Base-by-base conservation (phyloP, 2,113 vertebrate species). In the Mola mola region DNA sequence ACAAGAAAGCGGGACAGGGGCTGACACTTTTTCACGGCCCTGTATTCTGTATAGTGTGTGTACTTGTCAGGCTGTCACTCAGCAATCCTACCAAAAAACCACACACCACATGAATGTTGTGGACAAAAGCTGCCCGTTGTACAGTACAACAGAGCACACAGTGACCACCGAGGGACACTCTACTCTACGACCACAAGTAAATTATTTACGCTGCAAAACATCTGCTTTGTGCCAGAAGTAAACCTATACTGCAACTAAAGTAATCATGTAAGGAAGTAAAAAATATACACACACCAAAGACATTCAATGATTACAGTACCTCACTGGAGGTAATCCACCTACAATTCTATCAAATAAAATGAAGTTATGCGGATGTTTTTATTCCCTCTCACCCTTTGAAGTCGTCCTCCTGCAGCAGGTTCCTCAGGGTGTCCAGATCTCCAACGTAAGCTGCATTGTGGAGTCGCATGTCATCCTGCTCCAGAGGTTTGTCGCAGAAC, bases 361-460 rank as follows among this genome's bases (percentile, higher is more conserved):
- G 5, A 3, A 7, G 29, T 33, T 8, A 7, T 10, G 12, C 8
- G 8, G 8, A 33, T 10, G 8, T 11, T 33, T 29, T 16, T 5
- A 21, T 24, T 25, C 15, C 4, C 11, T 8, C 85, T 89, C 82
- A 97, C 96, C 90, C 90, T 64, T 88, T 94, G 87, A 95, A 98
- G 89, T 79, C 55, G 38, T 96, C 94, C 31, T 98, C 94, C 16
- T 95, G 91, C 77, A 98, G 73, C 43, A 98, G 84, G 78, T 68
- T 93, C 80, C 85, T 84, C 43, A 97, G 83, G 1, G 96, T 97
- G 82, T 93, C 93, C 67, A 97, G 85, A 76, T 98, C 96, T 1
- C 96, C 95, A 3, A 94, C 94, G 1, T 96, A 95, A 56, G 96
- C 95, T 0, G 95, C 95, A 0, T 98, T 95, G 34, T 98, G 95